Base-by-base conservation (phyloP, 2,113 vertebrate species). In the Oncorhynchus masou region DNA sequence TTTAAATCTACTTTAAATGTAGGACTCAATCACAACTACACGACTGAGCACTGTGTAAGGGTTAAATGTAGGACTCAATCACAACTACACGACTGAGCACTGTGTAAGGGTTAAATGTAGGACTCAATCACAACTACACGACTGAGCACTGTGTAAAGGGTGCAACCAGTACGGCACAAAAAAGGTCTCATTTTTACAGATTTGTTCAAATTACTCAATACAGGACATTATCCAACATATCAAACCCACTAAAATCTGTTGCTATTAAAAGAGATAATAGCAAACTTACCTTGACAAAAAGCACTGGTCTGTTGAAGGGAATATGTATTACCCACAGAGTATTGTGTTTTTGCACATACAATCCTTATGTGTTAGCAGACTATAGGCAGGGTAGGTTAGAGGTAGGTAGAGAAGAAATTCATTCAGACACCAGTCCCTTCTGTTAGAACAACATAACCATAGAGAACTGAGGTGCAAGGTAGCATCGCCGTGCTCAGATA, bases 261-360 rank as follows among this genome's bases (percentile, higher is more conserved):
- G 48, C 62, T 73, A 68, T 39, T 73, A 39, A 66, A 39, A 60
- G n/a, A 67, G 31, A 66, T 73, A 49, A 81, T 68, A 68, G 59
- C 70, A 71, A 68, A 89, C 91, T 85, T 84, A 92, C 91, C 91
- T 85, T 65, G 54, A 71, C 48, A 83, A 77, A 45, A 84, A 79
- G 73, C 75, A 82, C 69, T 81, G 70, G 49, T 85, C 85, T 91
- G 86, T 83, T 80, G 83, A 76, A 77, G 64, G 70, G 86, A 85
- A 82, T 31, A 68, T 75, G 72, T 82, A 82, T 82, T 59, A 80
- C 75, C 81, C 70, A 78, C 9, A 81, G 84, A 76, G 86, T 59
- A 76, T 29, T 24, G 48, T 59, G 66, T 75, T 84, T 83, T 72
- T 78, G 77, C 80, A 73, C 70, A 80, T 62, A 70, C 75, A 66